These are phyloP conservation scores for Halyomorpha halys DNA, from an alignment of 1,140 invertebrate genomes.

Conservation along the genomic window DNA sequence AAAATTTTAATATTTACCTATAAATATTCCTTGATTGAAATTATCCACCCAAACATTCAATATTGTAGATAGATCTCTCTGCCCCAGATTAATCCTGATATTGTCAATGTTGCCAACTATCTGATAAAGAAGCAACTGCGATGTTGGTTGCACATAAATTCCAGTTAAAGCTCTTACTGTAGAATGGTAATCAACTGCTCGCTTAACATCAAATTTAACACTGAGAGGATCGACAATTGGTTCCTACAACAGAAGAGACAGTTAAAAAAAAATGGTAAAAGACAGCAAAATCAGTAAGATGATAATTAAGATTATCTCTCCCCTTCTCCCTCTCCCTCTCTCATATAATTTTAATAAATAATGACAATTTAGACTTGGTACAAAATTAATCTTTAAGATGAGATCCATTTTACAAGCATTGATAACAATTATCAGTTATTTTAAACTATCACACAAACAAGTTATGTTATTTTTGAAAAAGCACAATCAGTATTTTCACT, in stretches of 20 bases:
- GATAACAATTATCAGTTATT: not conserved
- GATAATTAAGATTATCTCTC: too few relatives aligned
- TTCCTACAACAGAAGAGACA: constrained; percentile 41
- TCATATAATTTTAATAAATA: too few relatives aligned
- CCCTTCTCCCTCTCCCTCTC: too few relatives aligned
- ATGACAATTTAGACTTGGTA: too few relatives aligned
- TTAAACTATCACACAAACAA: too few relatives aligned
- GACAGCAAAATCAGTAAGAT: too few relatives aligned
- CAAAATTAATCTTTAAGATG: too few relatives aligned
- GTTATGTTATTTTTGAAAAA: too few relatives aligned
- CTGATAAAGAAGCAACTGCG: constrained; percentile 45
- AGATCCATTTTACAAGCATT: too few relatives aligned
- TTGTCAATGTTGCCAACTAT: constrained; percentile 55
- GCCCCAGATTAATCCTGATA: constrained; percentile 56
- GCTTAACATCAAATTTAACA: constrained; percentile 60
- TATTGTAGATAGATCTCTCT: constrained; percentile 57
- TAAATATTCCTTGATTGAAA: constrained; percentile 40
- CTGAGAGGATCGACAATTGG: constrained; percentile 64
- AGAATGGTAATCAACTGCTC: constrained; percentile 42
- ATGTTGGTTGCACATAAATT: constrained; percentile 25
- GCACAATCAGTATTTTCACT: too few relatives aligned
- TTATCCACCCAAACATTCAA: constrained; percentile 60
- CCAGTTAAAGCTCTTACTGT: constrained; percentile 23
- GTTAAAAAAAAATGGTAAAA: too few relatives aligned
- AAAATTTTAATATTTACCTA: constrained; percentile 29